Evolutionary conservation across 2,888 invertebrate genomes (phyloP), one percentile per base, ranked within the genome.

Genomic region (Shargacucullia verbasci): DNA sequence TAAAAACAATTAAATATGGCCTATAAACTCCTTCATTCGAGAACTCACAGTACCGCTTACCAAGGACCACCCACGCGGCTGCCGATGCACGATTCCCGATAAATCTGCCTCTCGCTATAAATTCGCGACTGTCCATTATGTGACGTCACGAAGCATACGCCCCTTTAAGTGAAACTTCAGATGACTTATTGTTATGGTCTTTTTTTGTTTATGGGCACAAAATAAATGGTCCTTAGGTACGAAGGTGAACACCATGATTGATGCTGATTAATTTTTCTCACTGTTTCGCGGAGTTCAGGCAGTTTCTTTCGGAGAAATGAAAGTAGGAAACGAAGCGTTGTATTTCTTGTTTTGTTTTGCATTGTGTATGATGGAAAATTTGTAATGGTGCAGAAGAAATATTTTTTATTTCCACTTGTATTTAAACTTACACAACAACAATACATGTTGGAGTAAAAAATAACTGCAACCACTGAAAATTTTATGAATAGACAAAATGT

Each of bases 1-100:
- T 9, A 29, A 3, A 6, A 6, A 8, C 2, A 29, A 29, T 9
- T 4, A 29, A 29, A 29, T 9, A 29, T 31, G 31, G 5, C 4
- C 10, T 3, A n/a, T 11, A 34, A n/a, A 14, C 6, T 29, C 9
- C 14, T 37, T 12, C 2, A 9, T 54, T 73, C 67, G 72, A 72
- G 67, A 74, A 74, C 67, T 14, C 12, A 29, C 50, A 59, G 76
- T 80, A 76, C 0, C 15, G 37, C 12, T 8, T 29, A 37, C 59
- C 37, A 15, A 45, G 49, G 84, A 68, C 87, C 88, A 82, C 87
- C 85, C 86, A 85, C 81, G 81, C 71, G 60, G 76, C 39, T 34
- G 44, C 11, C 76, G 88, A 88, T 87, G 80, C 87, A 86, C 87
- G 87, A 76, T 57, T 71, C 53, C 50, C 71, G 88, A 88, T 88